Evolutionary conservation across 2,888 invertebrate species (phyloP), one percentile per base, ranked within the genome.

Genomic region (Melanostoma scalare): DNA sequence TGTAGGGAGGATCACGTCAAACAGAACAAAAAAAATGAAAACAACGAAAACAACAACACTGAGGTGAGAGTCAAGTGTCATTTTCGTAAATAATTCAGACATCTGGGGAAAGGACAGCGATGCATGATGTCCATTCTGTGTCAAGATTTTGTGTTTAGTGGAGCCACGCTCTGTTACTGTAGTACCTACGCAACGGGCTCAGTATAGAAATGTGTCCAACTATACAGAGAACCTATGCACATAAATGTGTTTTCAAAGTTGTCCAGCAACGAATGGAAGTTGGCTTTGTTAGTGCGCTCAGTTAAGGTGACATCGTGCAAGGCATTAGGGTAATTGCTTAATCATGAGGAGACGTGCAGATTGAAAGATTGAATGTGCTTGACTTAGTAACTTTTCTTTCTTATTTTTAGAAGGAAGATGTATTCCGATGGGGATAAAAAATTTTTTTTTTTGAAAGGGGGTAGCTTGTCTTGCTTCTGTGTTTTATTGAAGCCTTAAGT

Each of bases 51-150:
- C 74, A 80, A 58, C 63, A 63, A 63, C 63, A 63, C 81, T 61
- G 82, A 86, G 86, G 86, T 86, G 81, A 86, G 86, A 86, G 86
- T 86, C 86, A 86, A 86, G 86, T 86, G 86, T 86, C 86, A 86
- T 86, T 86, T 86, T 85, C 77, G 86, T 86, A 86, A 86, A 86
- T 86, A 86, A 86, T 86, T 86, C 86, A 86, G 86, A 86, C 78
- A 85, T 86, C 85, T 78, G 75, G 33, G 42, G 61, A 55, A 50
- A 78, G 67, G 73, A 77, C 58, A 46, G 68, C 63, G 50, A 73
- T 48, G 68, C 61, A 73, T 65, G 56, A 6, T 48, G 50, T 58
- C 36, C 8, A 48, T 48, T 63, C 50, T 50, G 20, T 4, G 46
- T 50, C 50, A 38, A 50, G 82, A 44, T 75, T 75, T 36, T 52